phyloP scores from a whole-genome alignment of 1,140 invertebrate genomes.

The Rhizoglyphus robini region DNA sequence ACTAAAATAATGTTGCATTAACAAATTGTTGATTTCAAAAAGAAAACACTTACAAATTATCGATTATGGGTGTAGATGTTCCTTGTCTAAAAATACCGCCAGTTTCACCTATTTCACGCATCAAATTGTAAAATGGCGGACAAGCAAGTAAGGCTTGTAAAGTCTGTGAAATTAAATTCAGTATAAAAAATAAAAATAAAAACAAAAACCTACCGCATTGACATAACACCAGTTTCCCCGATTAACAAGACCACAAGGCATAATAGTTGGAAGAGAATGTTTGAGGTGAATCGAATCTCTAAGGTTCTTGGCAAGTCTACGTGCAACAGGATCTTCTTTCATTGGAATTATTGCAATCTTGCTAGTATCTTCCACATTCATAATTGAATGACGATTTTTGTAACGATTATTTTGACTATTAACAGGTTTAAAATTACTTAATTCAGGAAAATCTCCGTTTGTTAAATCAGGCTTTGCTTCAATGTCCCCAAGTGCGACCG shows the following conservation, averaged over 20 bases:
- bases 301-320: conserved; percentile 12
- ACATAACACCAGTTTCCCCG: conserved; percentile 89
- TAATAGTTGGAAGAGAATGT: conserved; percentile 23
- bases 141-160: conserved; percentile 65
- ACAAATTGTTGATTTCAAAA: not conserved
- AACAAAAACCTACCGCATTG: conserved; percentile 48
- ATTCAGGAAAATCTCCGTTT: conserved; percentile 1
- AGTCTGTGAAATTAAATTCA: conserved; percentile 26
- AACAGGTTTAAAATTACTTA: not conserved
- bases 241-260: conserved; percentile 71
- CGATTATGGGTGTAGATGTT: conserved; percentile 72
- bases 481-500: too few relatives aligned
- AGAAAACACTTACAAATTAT: conserved; percentile 61
- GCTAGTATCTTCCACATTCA: not conserved
- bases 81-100: conserved; percentile 36
- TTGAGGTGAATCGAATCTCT: conserved; percentile 21
- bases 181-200: not conserved
- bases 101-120: conserved; percentile 48
- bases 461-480: too few relatives aligned
- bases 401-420: not conserved
- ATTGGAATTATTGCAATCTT: conserved; percentile 7
- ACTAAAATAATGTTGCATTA: conserved; percentile 2
- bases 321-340: conserved; percentile 2
- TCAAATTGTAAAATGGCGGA: conserved; percentile 79
- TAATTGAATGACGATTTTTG: not conserved